phyloP scores from a whole-genome alignment of 1,140 invertebrate species.

The Drosophila santomea region DNA sequence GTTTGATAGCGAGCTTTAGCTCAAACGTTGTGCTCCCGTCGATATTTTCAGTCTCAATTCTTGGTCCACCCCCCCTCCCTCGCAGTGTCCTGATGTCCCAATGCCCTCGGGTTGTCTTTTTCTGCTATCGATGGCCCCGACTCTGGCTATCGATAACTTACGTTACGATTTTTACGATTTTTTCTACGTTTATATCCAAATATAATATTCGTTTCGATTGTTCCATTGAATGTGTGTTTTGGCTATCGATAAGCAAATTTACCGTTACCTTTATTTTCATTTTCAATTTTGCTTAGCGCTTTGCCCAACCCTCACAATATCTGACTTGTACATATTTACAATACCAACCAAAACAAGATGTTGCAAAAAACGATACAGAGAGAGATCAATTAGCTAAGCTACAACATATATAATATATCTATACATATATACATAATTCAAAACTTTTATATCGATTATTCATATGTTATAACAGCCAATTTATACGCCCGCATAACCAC shows the following conservation, averaged over 20 bases:
- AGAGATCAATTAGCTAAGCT: conserved; percentile 19
- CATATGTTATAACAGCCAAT: conserved; percentile 29
- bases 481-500: conserved; percentile 29
- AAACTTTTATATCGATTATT: conserved; percentile 20
- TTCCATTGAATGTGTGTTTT: conserved; percentile 46
- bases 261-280: conserved; percentile 16
- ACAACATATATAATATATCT: conserved; percentile 34
- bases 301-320: conserved; percentile 25
- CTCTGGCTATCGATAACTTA: conserved; percentile 20
- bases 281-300: conserved; percentile 36
- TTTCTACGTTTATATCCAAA: conserved; percentile 3
- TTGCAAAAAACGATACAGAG: conserved; percentile 10
- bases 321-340: conserved; percentile 38
- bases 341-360: conserved; percentile 13
- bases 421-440: conserved; percentile 35
- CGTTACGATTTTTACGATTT: conserved; percentile 22
- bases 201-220: conserved; percentile 20
- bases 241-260: conserved; percentile 43
- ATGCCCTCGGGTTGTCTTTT: conserved; percentile 14
- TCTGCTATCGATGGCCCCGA: conserved; percentile 24
- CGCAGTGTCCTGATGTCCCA: conserved; percentile 1
- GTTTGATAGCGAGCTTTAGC: conserved; percentile 9
- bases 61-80: neutral
- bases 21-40: conserved; percentile 34
- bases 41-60: conserved; percentile 4